A percentile compares a stretch with the other conserved stretches of the same genome.
phyloP scores from a whole-genome alignment of 53 echinoderm and acorn worm species.

The Mesocentrotus franciscanus region DNA sequence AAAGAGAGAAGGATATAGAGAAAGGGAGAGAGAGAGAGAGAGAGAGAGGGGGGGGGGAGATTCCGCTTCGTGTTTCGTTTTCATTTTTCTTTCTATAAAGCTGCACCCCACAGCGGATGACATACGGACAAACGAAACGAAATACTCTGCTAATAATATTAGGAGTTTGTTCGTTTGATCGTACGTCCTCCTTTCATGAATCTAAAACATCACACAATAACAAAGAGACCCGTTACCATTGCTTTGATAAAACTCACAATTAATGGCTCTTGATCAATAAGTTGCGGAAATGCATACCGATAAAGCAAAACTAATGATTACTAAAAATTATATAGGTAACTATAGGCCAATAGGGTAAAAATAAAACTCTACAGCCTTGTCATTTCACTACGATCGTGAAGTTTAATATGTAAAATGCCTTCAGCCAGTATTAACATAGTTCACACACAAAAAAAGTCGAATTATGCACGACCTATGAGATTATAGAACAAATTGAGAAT shows the following conservation, averaged over 20 bases:
- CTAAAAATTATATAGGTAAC: too few relatives aligned
- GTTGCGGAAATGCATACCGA: background rate
- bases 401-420: too few relatives aligned
- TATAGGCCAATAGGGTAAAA: too few relatives aligned
- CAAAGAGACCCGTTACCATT: background rate
- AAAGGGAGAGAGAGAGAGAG: background rate
- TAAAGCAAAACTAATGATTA: background rate
- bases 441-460: too few relatives aligned
- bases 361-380: too few relatives aligned
- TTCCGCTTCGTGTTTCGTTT: background rate
- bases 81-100: background rate
- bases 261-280: background rate
- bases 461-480: too few relatives aligned
- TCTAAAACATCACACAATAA: background rate
- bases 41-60: background rate
- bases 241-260: background rate
- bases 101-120: background rate
- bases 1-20: too few relatives aligned
- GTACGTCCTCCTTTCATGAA: background rate
- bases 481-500: too few relatives aligned
- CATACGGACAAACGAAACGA: background rate
- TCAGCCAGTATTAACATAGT: too few relatives aligned
- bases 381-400: too few relatives aligned
- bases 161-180: background rate
- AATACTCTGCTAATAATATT: background rate